Conservation (phyloP, 2,888 invertebrate species). For the Conchocele bisecta region DNA sequence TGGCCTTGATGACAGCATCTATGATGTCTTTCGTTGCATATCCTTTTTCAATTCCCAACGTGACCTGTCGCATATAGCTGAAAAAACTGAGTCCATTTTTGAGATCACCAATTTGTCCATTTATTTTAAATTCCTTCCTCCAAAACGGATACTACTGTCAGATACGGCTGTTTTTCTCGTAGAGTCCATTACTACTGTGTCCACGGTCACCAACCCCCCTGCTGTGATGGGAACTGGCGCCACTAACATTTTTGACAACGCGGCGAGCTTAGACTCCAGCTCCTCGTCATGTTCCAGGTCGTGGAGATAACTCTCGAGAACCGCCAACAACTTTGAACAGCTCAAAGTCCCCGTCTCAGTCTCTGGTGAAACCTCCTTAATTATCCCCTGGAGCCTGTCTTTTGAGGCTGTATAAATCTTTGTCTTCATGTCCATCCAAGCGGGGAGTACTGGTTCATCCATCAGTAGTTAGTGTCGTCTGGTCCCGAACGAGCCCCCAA, state of each 20-base stretch:
- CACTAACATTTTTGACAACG: neutral
- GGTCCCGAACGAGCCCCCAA: too few relatives aligned
- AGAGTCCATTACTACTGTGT: too few relatives aligned
- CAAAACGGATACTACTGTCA: too few relatives aligned
- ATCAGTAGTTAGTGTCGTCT: too few relatives aligned
- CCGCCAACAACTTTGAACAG: neutral
- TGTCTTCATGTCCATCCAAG: too few relatives aligned
- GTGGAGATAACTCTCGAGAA: neutral
- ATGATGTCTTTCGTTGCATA: constrained; percentile 14
- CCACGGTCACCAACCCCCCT: too few relatives aligned
- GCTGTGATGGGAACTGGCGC: neutral
- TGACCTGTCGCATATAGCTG: constrained; percentile 25
- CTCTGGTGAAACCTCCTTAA: neutral
- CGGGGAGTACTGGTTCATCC: too few relatives aligned
- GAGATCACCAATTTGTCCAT: constrained; percentile 19
- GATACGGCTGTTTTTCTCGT: too few relatives aligned
- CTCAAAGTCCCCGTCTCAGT: neutral
- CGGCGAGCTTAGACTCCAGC: neutral
- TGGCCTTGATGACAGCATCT: constrained; percentile 16
- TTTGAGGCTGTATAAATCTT: neutral
- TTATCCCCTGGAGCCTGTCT: neutral
- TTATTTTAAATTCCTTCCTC: constrained; percentile 28
- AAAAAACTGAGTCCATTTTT: neutral
- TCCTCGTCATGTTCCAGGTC: neutral
- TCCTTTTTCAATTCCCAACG: neutral